These are phyloP conservation scores for Nesometra sesokonis DNA, from an alignment of 35 echinoderm and acorn worm genomes.

Conservation along the genomic window DNA sequence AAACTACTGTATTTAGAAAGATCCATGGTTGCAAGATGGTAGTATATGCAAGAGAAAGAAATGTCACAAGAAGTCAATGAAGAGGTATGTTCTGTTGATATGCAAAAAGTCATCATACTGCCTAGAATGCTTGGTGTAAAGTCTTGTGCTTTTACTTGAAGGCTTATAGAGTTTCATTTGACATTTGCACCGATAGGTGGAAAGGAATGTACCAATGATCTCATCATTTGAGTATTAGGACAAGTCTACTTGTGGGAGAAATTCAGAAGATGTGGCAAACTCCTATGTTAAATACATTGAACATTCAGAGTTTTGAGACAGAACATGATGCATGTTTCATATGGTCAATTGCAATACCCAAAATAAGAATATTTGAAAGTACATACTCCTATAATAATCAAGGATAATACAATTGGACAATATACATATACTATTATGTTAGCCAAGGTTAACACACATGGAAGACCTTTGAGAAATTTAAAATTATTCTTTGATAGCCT, in stretches of 20 bases:
- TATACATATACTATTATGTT: too few relatives aligned
- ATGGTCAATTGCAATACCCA: conserved; percentile 5
- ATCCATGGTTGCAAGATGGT: neutral
- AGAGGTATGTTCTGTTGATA: neutral
- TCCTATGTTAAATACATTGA: neutral
- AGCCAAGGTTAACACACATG: too few relatives aligned
- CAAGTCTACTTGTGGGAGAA: neutral
- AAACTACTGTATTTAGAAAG: neutral
- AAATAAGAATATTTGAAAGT: conserved; percentile 11
- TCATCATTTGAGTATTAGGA: neutral
- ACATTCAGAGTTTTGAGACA: neutral
- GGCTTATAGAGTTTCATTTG: neutral
- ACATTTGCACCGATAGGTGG: neutral
- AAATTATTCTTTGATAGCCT: too few relatives aligned
- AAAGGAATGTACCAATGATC: neutral
- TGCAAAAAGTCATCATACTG: conserved; percentile 13
- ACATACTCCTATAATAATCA: conserved; percentile 4
- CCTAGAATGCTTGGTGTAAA: neutral
- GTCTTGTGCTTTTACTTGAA: neutral
- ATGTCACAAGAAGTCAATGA: neutral
- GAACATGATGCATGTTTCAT: neutral
- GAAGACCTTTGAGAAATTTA: too few relatives aligned
- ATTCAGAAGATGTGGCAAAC: neutral
- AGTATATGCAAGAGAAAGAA: neutral
- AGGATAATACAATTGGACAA: neutral